A percentile compares a stretch with the other conserved stretches of the same genome.
phyloP scores from a whole-genome alignment of 2,113 vertebrate genomes.

The Dipodomys ordii region DNA sequence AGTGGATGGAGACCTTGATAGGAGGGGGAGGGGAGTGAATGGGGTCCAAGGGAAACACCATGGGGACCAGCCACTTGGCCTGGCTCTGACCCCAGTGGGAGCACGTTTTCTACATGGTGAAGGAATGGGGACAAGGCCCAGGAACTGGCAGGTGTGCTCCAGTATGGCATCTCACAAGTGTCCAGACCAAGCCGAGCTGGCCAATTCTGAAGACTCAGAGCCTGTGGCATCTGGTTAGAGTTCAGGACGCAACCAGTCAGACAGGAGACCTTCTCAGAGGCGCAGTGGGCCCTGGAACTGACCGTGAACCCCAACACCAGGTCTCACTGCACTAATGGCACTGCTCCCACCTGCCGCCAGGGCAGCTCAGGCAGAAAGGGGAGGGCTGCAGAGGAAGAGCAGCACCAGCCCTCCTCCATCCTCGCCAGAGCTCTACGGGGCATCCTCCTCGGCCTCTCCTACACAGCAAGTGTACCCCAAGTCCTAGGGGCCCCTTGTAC shows the following conservation, averaged over 20 bases:
- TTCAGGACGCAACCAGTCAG: neutral
- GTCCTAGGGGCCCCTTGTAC: neutral
- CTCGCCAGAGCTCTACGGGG: neutral
- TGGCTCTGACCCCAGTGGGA: neutral
- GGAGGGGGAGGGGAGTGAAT: no score
- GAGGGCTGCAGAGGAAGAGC: no score
- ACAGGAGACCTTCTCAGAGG: neutral
- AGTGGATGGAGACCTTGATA: no score
- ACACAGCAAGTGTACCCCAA: neutral
- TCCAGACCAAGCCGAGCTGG: neutral
- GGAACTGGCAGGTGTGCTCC: neutral
- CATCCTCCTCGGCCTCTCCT: neutral
- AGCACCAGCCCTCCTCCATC: fast-evolving
- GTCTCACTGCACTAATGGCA: fast-evolving
- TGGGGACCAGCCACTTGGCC: neutral
- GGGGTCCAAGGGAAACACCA: no score
- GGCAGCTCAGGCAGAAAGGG: no score
- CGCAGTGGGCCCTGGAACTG: neutral
- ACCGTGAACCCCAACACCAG: fast-evolving
- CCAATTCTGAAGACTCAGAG: neutral
- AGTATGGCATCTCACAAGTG: neutral
- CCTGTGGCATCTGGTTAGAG: fast-evolving
- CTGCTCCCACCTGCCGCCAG: fast-evolving
- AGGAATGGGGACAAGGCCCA: neutral
- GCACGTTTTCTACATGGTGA: no score